Percentiles rank a stretch among this genome's conserved stretches.
Evolutionary conservation across 2,888 invertebrate species (phyloP).

Genomic region (Lithodes maja): DNA sequence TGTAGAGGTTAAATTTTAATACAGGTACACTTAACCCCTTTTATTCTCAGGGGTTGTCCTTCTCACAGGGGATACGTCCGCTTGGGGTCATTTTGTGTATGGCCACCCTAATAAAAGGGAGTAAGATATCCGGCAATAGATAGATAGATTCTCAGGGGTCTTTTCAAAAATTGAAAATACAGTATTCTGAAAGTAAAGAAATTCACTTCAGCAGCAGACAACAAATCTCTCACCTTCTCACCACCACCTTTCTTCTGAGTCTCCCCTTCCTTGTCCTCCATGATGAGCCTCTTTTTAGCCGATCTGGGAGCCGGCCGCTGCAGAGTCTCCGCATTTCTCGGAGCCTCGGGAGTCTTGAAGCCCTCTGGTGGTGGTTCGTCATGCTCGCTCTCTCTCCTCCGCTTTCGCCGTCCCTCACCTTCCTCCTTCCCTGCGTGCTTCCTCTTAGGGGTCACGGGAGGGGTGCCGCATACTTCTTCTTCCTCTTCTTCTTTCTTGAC

Average conservation of each 20-base stretch:
- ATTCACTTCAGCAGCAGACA: too few relatives aligned
- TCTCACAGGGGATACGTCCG: too few relatives aligned
- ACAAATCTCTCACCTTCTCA: neutral
- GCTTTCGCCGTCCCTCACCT: constrained; percentile 23
- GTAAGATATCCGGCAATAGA: too few relatives aligned
- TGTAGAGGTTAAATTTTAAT: too few relatives aligned
- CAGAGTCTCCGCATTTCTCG: neutral
- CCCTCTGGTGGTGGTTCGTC: neutral
- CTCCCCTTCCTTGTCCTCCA: constrained; percentile 23
- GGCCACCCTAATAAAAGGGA: too few relatives aligned
- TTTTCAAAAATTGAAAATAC: too few relatives aligned
- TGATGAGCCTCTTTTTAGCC: constrained; percentile 58
- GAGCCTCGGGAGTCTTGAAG: constrained; percentile 20
- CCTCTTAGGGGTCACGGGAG: constrained; percentile 47
- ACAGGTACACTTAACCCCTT: too few relatives aligned
- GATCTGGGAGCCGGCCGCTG: constrained; percentile 32
- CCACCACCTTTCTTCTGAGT: neutral
- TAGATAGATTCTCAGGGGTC: too few relatives aligned
- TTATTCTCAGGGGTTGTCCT: too few relatives aligned
- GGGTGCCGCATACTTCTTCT: constrained; percentile 6
- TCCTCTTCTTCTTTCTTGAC: neutral
- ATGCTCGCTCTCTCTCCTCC: constrained; percentile 4
- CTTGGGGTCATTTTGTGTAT: too few relatives aligned
- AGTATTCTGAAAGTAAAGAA: too few relatives aligned
- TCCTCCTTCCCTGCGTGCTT: constrained; percentile 31